Evolutionary conservation across 2,113 vertebrate genomes (phyloP).

Genomic region (Gymnobelideus leadbeateri): DNA sequence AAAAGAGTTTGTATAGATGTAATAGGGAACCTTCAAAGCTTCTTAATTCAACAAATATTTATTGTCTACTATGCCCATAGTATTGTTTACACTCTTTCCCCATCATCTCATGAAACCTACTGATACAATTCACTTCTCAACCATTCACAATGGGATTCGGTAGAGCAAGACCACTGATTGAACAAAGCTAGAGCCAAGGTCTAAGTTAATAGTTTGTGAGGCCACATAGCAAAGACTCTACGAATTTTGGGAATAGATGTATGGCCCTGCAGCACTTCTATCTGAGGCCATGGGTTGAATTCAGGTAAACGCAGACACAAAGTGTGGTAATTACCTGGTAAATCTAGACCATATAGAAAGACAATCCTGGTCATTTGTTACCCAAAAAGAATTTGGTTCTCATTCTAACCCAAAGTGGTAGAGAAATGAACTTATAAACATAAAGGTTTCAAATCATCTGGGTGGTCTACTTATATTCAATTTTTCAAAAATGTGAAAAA

Average conservation of each 20-base stretch:
- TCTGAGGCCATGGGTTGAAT: background rate
- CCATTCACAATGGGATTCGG: background rate
- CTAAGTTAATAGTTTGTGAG: background rate
- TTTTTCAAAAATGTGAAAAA: too few species aligned
- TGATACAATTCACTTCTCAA: background rate
- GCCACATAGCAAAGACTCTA: background rate
- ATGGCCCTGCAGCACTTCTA: background rate
- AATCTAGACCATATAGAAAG: background rate
- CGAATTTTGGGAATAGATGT: background rate
- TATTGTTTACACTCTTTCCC: background rate
- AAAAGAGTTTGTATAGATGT: background rate
- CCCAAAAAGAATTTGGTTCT: background rate
- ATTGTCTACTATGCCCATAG: background rate
- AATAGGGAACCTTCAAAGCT: background rate
- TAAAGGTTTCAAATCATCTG: background rate
- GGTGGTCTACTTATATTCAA: background rate
- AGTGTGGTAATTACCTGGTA: background rate
- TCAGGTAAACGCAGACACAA: background rate
- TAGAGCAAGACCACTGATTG: background rate
- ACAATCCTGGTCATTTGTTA: background rate
- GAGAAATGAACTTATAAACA: background rate
- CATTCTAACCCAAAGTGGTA: background rate
- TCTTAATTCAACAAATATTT: background rate
- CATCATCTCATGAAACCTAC: background rate
- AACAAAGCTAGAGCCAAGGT: background rate